Conservation (phyloP, 2,113 vertebrate species). For the Amphiprion ocellaris region DNA sequence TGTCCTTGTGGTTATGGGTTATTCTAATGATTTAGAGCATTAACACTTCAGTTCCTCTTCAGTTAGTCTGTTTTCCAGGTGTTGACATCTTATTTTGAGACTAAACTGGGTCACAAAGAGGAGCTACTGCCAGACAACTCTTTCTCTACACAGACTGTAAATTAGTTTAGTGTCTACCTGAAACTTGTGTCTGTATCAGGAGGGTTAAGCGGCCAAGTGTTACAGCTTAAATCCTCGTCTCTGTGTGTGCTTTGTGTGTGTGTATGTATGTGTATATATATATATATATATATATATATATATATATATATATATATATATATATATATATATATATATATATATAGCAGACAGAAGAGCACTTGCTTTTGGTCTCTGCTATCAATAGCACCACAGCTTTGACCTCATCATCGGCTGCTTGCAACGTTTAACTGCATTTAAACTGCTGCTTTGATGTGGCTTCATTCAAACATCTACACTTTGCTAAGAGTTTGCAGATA, state of each 20-base stretch:
- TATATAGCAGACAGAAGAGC: not conserved
- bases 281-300: too few relatives aligned
- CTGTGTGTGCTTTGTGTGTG: not conserved
- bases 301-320: too few relatives aligned
- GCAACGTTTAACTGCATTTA: too few relatives aligned
- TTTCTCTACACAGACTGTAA: not conserved
- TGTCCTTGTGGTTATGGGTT: not conserved
- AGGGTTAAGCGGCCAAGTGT: not conserved
- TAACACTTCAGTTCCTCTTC: conserved; percentile 1
- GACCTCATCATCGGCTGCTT: too few relatives aligned
- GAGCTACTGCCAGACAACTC: not conserved
- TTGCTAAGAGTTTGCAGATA: too few relatives aligned
- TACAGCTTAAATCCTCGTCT: not conserved
- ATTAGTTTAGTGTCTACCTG: not conserved
- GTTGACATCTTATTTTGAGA: conserved; percentile 28
- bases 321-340: too few relatives aligned
- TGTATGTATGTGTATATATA: not conserved
- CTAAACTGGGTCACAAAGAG: conserved; percentile 12
- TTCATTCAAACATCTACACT: too few relatives aligned
- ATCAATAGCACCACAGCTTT: conserved; percentile 14
- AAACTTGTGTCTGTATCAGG: not conserved
- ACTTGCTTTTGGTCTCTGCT: not conserved
- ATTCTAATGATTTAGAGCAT: too few relatives aligned
- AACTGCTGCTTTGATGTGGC: too few relatives aligned
- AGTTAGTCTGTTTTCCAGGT: conserved; percentile 10